These are phyloP conservation scores for Eupithecia tripunctaria DNA, from an alignment of 2,888 invertebrate genomes.

Conservation along the genomic window DNA sequence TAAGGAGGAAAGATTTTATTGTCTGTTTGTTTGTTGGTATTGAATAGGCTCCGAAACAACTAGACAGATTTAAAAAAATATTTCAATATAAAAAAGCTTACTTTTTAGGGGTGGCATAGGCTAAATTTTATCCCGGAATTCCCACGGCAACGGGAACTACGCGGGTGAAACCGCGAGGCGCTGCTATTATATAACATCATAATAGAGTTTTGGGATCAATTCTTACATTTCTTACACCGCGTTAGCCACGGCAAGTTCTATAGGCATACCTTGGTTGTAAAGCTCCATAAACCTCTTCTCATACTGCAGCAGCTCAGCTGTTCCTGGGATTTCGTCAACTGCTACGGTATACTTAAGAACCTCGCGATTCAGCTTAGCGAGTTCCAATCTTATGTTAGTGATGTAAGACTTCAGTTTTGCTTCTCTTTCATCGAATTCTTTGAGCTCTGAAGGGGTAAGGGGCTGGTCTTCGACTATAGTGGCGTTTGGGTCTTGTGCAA, in stretches of 20 bases:
- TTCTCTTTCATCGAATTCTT: slow-evolving; percentile 73
- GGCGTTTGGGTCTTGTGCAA: slow-evolving; percentile 59
- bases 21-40: too few relatives aligned
- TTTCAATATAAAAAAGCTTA: too few relatives aligned
- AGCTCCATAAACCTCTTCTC: slow-evolving; percentile 97
- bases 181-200: too few relatives aligned
- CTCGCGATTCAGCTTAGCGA: slow-evolving; percentile 91
- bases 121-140: too few relatives aligned
- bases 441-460: slow-evolving; percentile 66
- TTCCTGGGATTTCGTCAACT: slow-evolving; percentile 96
- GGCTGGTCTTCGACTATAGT: slow-evolving; percentile 66
- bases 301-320: slow-evolving; percentile 97
- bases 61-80: too few relatives aligned
- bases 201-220: not conserved
- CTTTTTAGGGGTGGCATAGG: too few relatives aligned
- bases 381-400: slow-evolving; percentile 81
- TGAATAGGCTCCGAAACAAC: too few relatives aligned
- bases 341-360: slow-evolving; percentile 92
- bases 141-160: too few relatives aligned
- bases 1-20: too few relatives aligned
- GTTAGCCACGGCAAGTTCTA: not conserved
- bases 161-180: too few relatives aligned
- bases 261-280: slow-evolving; percentile 92
- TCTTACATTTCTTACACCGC: not conserved
- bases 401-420: slow-evolving; percentile 71